Conservation (phyloP, 2,888 invertebrate species). For the Pemphredon lugubris region DNA sequence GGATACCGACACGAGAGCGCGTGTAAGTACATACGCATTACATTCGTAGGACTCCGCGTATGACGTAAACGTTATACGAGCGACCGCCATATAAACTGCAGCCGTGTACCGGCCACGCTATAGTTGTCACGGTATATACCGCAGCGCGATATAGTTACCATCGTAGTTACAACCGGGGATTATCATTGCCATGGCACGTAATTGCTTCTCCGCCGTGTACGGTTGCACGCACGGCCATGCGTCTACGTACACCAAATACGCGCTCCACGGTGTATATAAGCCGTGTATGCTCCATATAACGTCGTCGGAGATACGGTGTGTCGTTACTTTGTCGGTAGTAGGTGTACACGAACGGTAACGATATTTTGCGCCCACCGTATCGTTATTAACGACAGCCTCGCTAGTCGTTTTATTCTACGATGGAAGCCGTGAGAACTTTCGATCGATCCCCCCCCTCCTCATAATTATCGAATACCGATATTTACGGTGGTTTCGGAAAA, state of each 20-base stretch:
- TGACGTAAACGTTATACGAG: constrained; percentile 57
- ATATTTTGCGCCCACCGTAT: not conserved
- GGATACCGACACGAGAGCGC: not conserved
- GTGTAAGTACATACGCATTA: constrained; percentile 12
- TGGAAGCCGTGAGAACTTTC: too few relatives aligned
- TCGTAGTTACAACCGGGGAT: constrained; percentile 57
- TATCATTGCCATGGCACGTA: constrained; percentile 63
- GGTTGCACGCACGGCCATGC: constrained; percentile 44
- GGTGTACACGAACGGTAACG: too few relatives aligned
- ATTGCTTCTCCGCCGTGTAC: constrained; percentile 56
- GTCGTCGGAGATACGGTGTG: too few relatives aligned
- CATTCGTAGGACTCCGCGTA: constrained; percentile 17
- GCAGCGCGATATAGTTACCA: constrained; percentile 60
- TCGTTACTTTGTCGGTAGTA: too few relatives aligned
- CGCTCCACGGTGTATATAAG: not conserved
- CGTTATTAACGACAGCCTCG: too few relatives aligned
- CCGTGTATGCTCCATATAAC: too few relatives aligned
- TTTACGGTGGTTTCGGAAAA: too few relatives aligned
- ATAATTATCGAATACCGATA: too few relatives aligned
- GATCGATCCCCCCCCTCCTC: too few relatives aligned
- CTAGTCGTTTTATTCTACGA: too few relatives aligned
- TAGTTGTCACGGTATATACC: constrained; percentile 42
- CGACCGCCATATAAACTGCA: constrained; percentile 44
- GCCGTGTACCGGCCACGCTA: constrained; percentile 25
- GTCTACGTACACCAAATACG: not conserved